A percentile compares a stretch with the other conserved stretches of the same genome.
Conservation (phyloP, 2,888 invertebrate species). For the Phlogophora meticulosa region DNA sequence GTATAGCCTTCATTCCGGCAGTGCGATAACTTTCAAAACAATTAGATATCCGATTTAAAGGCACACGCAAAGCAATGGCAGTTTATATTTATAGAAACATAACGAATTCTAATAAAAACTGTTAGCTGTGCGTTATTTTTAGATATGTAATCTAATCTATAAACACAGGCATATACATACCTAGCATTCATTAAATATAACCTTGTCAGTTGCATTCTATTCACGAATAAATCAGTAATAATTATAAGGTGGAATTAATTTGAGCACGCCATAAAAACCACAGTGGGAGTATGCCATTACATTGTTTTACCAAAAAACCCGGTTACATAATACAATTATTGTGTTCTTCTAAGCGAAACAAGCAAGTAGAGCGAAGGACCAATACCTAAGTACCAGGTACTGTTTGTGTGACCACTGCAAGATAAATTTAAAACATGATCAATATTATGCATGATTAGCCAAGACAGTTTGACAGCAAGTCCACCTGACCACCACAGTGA, state of each 20-base stretch:
- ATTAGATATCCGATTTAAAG: slow-evolving; percentile 29
- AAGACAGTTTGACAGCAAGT: not conserved
- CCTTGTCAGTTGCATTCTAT: slow-evolving; percentile 54
- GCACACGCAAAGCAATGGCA: slow-evolving; percentile 32
- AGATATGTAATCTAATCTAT: slow-evolving; percentile 43
- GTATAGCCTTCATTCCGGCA: slow-evolving; percentile 41
- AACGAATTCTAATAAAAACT: slow-evolving; percentile 12
- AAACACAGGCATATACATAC: slow-evolving; percentile 32
- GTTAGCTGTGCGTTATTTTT: slow-evolving; percentile 36
- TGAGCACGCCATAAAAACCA: slow-evolving; percentile 36
- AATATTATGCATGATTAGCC: not conserved
- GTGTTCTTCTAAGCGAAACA: slow-evolving; percentile 11
- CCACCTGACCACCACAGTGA: not conserved
- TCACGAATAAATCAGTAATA: slow-evolving; percentile 38
- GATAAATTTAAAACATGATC: not conserved
- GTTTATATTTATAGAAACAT: slow-evolving; percentile 19
- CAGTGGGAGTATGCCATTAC: slow-evolving; percentile 33
- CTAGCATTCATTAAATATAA: slow-evolving; percentile 38
- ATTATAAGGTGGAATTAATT: slow-evolving; percentile 27
- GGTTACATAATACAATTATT: slow-evolving; percentile 28
- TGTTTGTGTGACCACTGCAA: slow-evolving; percentile 1
- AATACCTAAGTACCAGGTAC: not conserved
- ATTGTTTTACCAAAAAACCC: slow-evolving; percentile 40
- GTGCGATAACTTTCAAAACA: slow-evolving; percentile 53
- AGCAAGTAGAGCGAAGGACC: slow-evolving; percentile 5